A percentile compares a stretch with the other conserved stretches of the same genome.
phyloP scores from a whole-genome alignment of 2,113 vertebrate species.

The Orientallactaga bullata region DNA sequence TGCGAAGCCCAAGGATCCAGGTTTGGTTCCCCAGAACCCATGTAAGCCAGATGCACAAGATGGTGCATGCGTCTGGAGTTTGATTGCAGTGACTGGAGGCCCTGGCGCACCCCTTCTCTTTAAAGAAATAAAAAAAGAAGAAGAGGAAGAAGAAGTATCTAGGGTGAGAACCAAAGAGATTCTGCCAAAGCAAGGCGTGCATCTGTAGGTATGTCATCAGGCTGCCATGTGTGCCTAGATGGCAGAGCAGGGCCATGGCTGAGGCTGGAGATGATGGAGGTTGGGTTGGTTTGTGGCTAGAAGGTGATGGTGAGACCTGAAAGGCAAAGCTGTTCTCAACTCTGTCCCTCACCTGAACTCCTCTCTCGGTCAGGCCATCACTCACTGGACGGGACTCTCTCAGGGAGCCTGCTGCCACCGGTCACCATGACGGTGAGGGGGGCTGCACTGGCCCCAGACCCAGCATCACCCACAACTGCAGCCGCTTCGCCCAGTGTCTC shows the following conservation, averaged over 20 bases:
- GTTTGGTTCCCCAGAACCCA: too few species aligned
- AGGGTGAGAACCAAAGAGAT: background rate
- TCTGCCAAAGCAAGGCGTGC: background rate
- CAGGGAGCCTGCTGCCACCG: slow-evolving; percentile 69
- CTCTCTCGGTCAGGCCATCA: slow-evolving; percentile 47
- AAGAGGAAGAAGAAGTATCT: too few species aligned
- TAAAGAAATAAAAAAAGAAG: too few species aligned
- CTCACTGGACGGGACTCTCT: background rate
- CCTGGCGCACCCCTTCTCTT: too few species aligned
- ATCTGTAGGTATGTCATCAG: background rate
- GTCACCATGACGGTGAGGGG: slow-evolving; percentile 88
- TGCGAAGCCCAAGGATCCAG: too few species aligned
- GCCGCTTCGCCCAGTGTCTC: slow-evolving; percentile 90
- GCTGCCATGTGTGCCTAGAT: background rate
- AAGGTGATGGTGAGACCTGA: background rate
- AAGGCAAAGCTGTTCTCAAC: background rate
- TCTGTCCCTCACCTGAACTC: fast-evolving
- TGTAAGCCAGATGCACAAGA: too few species aligned
- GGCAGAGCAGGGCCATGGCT: background rate
- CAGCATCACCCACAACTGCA: slow-evolving; percentile 82
- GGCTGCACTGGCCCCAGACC: slow-evolving; percentile 82
- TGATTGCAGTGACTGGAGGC: too few species aligned
- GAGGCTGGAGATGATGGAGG: background rate
- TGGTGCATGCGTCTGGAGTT: too few species aligned
- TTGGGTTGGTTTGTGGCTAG: background rate